These are phyloP conservation scores for Pelodiscus sinensis DNA, from an alignment of 2,113 vertebrate species.

Conservation along the genomic window DNA sequence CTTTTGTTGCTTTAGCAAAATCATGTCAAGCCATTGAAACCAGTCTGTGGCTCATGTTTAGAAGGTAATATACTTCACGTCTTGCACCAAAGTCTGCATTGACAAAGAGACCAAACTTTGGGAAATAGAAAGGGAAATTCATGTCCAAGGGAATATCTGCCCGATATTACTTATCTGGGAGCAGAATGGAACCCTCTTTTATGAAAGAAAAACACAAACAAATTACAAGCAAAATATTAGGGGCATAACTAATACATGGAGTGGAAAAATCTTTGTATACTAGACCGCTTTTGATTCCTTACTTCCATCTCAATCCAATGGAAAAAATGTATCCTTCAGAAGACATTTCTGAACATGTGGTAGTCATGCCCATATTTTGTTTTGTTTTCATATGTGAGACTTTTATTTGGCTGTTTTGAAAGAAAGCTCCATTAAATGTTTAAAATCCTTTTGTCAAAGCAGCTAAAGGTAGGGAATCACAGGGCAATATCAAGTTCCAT, in stretches of 20 bases:
- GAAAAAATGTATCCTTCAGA: background rate
- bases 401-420: background rate
- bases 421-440: background rate
- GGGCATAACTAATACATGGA: background rate
- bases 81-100: background rate
- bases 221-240: background rate
- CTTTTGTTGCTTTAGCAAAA: background rate
- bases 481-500: background rate
- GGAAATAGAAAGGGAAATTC: background rate
- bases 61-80: background rate
- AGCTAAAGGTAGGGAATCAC: background rate
- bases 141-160: background rate
- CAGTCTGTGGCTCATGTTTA: background rate
- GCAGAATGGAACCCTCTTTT: background rate
- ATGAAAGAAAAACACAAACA: background rate
- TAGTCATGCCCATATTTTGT: background rate
- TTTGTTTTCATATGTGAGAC: background rate
- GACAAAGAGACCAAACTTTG: background rate
- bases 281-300: background rate
- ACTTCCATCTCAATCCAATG: background rate
- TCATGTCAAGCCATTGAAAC: background rate
- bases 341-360: background rate
- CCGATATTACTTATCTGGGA: background rate
- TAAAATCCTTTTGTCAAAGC: background rate
- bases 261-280: background rate